Base-by-base conservation (phyloP, 2,113 vertebrate species). In the Charadrius vociferus region DNA sequence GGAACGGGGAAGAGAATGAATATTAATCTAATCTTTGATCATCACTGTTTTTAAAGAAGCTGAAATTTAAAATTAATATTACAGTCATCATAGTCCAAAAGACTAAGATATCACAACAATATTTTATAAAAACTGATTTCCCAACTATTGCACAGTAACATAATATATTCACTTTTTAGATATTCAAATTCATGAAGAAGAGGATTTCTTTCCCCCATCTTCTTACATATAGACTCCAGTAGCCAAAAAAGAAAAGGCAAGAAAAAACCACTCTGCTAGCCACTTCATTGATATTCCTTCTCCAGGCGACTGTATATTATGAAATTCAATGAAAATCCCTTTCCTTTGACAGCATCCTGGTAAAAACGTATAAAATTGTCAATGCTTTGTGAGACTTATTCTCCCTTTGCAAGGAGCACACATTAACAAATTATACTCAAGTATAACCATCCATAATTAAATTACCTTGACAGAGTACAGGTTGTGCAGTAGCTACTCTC, bases 371-470 rank as follows among this genome's bases (percentile, higher is more conserved):
- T 79, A 95, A 97, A 97, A 97, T 94, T 88, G 93, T 92, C 96
- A 88, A 78, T 86, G 78, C 70, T 95, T 88, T 90, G 58, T 49
- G 27, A 92, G 93, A 97, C 96, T 96, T 82, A 87, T 86, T 96
- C 83, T 97, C 62, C 87, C 74, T 94, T 59, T 87, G 34, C 88
- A 96, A 89, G 93, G 63, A 92, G 63, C 86, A 88, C 83, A 86
- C 92, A 96, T 97, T 98, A 98, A 97, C 95, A 96, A 97, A 97
- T 97, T 98, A 97, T 26, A 98, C 34, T 97, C 88, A 97, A 97
- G 92, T 95, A 97, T 82, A 95, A 96, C 95, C 96, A 94, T 81
- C 84, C 92, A 96, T 97, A 97, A 98, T 98, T 97, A 95, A 97
- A 97, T 97, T 96, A 95, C 82, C 93, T 80, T 97, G 86, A 95